phyloP scores from a whole-genome alignment of 1,140 invertebrate species.

The Dermatophagoides farinae region DNA sequence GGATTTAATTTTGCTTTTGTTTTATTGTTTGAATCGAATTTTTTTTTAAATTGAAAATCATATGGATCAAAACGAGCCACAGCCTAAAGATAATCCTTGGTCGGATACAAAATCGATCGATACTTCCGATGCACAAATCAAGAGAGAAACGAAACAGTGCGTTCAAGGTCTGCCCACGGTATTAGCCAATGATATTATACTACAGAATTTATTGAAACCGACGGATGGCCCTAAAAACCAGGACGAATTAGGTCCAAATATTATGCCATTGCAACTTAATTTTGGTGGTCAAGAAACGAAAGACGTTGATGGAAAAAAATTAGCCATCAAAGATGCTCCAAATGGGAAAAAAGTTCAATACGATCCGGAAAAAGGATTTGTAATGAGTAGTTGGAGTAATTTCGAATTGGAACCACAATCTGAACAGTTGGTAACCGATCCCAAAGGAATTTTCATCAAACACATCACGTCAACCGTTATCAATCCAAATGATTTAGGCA shows the following conservation, averaged over 20 bases:
- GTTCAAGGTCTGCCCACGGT: not conserved
- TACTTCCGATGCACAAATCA: not conserved
- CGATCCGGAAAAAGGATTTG: constrained; percentile 1
- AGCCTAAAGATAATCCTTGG: constrained; percentile 2
- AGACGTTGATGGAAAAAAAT: not conserved
- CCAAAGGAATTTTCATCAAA: not conserved
- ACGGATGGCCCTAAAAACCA: not conserved
- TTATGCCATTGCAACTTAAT: not conserved
- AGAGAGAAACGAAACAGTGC: not conserved
- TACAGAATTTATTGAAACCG: not conserved
- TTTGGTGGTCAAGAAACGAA: not conserved
- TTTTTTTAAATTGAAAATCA: not conserved
- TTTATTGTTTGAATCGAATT: not conserved
- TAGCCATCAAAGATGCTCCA: not conserved
- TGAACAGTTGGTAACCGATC: not conserved
- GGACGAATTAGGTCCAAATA: not conserved
- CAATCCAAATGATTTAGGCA: not conserved
- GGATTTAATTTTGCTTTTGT: not conserved
- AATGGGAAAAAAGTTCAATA: not conserved
- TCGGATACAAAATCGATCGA: not conserved
- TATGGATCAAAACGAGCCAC: not conserved
- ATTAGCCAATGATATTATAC: not conserved
- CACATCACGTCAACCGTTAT: constrained; percentile 2
- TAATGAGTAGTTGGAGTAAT: not conserved
- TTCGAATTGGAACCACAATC: not conserved